phyloP scores from a whole-genome alignment of 2,797 vertebrate species.

The Falco biarmicus region DNA sequence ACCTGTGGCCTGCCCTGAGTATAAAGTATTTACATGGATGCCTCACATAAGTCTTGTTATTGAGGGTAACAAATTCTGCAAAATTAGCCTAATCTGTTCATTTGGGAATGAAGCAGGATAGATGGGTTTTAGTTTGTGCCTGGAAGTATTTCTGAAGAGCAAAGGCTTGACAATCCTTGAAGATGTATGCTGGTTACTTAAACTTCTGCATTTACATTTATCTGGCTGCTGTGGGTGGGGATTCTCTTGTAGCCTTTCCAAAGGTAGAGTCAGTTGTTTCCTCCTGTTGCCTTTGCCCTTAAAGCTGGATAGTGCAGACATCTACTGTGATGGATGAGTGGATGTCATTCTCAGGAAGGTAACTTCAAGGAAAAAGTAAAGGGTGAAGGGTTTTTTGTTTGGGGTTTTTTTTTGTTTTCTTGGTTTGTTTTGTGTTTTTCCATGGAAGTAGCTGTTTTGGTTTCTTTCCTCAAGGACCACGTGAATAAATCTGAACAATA shows the following conservation, averaged over 20 bases:
- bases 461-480: constrained; percentile 34
- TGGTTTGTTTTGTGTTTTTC: neutral
- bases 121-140: neutral
- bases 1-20: neutral
- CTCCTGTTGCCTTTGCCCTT: neutral
- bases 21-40: neutral
- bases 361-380: neutral
- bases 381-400: neutral
- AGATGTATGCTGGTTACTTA: neutral
- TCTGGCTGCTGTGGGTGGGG: neutral
- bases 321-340: neutral
- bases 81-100: neutral
- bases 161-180: neutral
- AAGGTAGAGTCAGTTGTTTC: neutral
- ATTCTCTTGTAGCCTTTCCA: neutral
- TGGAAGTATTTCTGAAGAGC: neutral
- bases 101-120: neutral
- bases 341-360: neutral
- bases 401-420: neutral
- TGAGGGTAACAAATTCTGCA: neutral
- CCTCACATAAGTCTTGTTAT: neutral
- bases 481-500: constrained; percentile 59
- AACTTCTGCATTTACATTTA: neutral
- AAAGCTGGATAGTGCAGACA: neutral
- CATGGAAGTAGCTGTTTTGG: constrained; percentile 23